Conservation (phyloP, 2,113 vertebrate genomes). For the Brachionichthys hirsutus region DNA sequence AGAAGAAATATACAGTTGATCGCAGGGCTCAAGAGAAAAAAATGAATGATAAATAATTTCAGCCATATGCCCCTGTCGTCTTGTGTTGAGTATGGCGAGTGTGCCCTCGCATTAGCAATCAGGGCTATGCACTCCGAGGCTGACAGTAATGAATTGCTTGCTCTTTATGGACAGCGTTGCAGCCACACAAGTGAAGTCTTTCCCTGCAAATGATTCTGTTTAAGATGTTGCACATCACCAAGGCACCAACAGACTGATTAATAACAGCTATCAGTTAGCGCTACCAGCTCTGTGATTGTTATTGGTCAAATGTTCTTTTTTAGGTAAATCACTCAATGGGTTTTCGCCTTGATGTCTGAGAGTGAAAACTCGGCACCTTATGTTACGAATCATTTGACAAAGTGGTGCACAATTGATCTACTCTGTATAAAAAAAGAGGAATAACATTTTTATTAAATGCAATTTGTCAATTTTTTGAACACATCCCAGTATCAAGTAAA, state of each 20-base stretch:
- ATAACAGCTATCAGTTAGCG: slow-evolving; percentile 6
- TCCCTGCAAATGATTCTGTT: slow-evolving; percentile 48
- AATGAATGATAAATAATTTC: neutral
- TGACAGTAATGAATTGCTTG: slow-evolving; percentile 61
- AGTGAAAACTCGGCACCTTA: too few species aligned
- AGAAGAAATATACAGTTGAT: too few species aligned
- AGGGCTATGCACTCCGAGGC: slow-evolving; percentile 43
- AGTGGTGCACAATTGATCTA: too few species aligned
- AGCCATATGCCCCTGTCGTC: too few species aligned
- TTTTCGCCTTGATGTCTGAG: too few species aligned
- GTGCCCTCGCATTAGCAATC: slow-evolving; percentile 50
- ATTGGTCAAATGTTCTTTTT: neutral
- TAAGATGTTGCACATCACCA: slow-evolving; percentile 39
- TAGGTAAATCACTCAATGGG: too few species aligned
- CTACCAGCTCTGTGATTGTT: slow-evolving; percentile 3
- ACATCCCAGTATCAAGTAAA: too few species aligned
- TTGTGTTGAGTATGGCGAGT: slow-evolving; percentile 18
- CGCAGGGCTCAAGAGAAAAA: too few species aligned
- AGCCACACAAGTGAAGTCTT: slow-evolving; percentile 48
- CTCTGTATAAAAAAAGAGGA: too few species aligned
- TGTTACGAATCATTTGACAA: too few species aligned
- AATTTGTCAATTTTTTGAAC: too few species aligned
- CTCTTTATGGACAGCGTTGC: slow-evolving; percentile 57
- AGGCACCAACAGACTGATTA: slow-evolving; percentile 32
- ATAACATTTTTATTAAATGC: too few species aligned